A percentile compares a stretch with the other conserved stretches of the same genome.
These are phyloP conservation scores for Dorcus parallelipipedus DNA, from an alignment of 2,888 invertebrate species.

Conservation along the genomic window DNA sequence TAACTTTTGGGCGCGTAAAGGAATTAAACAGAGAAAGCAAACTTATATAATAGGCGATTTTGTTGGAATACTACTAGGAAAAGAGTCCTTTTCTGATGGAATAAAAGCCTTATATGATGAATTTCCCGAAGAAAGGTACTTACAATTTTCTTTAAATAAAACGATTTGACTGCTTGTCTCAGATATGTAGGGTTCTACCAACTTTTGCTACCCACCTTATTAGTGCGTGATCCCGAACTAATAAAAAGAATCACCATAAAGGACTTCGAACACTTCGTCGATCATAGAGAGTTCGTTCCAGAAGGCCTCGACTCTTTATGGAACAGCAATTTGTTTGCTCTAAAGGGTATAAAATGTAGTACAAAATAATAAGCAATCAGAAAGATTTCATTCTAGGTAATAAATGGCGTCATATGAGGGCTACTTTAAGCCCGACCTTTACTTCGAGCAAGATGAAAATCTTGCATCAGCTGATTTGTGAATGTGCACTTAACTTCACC, in stretches of 20 bases:
- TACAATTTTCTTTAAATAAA: background rate
- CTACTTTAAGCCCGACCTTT: conserved; percentile 54
- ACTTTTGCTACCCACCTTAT: background rate
- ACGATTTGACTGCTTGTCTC: background rate
- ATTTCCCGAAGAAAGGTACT: conserved; percentile 26
- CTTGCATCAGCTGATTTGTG: conserved; percentile 52
- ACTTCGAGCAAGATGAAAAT: conserved; percentile 56
- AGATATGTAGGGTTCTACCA: conserved; percentile 1
- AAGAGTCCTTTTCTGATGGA: conserved; percentile 14
- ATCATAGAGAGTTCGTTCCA: conserved; percentile 8
- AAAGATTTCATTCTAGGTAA: conserved; percentile 9
- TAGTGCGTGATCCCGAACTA: background rate
- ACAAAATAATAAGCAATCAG: too few relatives aligned
- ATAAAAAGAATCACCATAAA: conserved; percentile 16
- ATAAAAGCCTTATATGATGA: conserved; percentile 24
- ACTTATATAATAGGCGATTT: conserved; percentile 16
- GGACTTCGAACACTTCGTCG: conserved; percentile 27
- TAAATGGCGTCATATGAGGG: conserved; percentile 47
- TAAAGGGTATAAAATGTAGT: background rate
- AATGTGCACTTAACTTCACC: conserved; percentile 37
- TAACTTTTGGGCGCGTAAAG: background rate
- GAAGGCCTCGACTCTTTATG: background rate
- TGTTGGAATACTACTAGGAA: conserved; percentile 7
- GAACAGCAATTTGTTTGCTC: background rate
- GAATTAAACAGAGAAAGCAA: background rate